Evolutionary conservation across 2,888 invertebrate species (phyloP).

Genomic region (Drosophila yooni): DNA sequence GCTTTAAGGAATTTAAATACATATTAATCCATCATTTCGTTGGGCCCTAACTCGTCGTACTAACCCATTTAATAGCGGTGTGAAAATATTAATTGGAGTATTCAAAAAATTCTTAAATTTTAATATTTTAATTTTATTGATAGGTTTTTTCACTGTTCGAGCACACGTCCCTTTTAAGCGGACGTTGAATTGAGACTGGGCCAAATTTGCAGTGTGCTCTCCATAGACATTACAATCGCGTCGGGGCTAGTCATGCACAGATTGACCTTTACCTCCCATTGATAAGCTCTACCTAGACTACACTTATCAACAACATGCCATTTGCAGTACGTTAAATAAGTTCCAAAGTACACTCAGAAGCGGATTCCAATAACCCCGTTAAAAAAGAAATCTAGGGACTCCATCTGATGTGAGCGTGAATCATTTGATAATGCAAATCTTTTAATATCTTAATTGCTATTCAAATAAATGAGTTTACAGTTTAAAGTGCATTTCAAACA

Average conservation of each 20-base stretch:
- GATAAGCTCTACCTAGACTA: conserved; percentile 64
- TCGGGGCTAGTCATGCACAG: conserved; percentile 41
- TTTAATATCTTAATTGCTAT: conserved; percentile 25
- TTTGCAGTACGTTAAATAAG: conserved; percentile 35
- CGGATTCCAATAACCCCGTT: conserved; percentile 22
- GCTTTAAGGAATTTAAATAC: conserved; percentile 42
- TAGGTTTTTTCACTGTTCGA: conserved; percentile 6
- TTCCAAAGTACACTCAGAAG: conserved; percentile 63
- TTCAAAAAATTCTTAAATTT: not conserved
- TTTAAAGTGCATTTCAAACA: conserved; percentile 26
- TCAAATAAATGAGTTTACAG: conserved; percentile 9
- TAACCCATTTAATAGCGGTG: conserved; percentile 62
- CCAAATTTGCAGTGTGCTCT: conserved; percentile 44
- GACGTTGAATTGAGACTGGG: conserved; percentile 52
- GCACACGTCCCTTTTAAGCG: conserved; percentile 53
- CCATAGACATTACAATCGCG: conserved; percentile 33
- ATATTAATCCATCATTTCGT: not conserved
- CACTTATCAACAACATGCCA: conserved; percentile 69
- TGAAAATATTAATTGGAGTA: conserved; percentile 2
- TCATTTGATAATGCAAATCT: conserved; percentile 31
- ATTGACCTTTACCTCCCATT: conserved; percentile 55
- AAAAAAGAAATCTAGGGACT: conserved; percentile 47
- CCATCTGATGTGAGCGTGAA: conserved; percentile 47
- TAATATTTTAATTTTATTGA: not conserved
- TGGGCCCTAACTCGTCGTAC: conserved; percentile 15